Conservation (phyloP, 2,113 vertebrate genomes). For the Pholis gunnellus region DNA sequence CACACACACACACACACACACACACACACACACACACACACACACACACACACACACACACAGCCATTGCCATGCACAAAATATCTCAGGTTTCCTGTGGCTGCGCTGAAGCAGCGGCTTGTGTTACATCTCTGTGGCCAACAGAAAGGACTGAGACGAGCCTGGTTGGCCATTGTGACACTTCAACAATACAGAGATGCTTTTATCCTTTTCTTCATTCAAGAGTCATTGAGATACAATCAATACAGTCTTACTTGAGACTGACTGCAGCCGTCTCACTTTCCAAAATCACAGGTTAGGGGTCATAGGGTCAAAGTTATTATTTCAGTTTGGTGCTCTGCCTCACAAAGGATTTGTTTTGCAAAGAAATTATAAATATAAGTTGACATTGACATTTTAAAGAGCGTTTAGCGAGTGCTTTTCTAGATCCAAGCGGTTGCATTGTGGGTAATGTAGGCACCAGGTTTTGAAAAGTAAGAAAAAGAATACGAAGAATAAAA, state of each 20-base stretch:
- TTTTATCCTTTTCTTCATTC: constrained; percentile 49
- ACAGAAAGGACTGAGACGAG: constrained; percentile 55
- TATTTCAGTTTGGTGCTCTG: background rate
- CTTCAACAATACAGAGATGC: constrained; percentile 48
- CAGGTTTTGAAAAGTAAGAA: no score
- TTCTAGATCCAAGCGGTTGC: background rate
- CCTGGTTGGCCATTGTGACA: constrained; percentile 14
- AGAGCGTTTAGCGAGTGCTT: background rate
- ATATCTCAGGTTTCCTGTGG: constrained; percentile 60
- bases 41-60: background rate
- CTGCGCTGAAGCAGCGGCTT: constrained; percentile 50
- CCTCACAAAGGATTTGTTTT: background rate
- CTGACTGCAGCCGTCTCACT: constrained; percentile 30
- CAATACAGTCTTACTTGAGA: constrained; percentile 34
- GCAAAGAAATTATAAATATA: background rate
- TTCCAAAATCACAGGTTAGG: constrained; percentile 31
- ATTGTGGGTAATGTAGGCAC: no score
- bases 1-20: background rate
- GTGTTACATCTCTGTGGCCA: constrained; percentile 57
- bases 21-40: background rate
- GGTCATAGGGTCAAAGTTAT: constrained; percentile 43
- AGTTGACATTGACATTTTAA: background rate
- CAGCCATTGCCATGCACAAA: background rate
- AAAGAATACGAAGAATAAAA: no score
- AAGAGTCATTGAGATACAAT: constrained; percentile 51